Percentiles rank a stretch among this genome's conserved stretches.
These are phyloP conservation scores for Gobiocypris rarus DNA, from an alignment of 2,113 vertebrate genomes.

Conservation along the genomic window DNA sequence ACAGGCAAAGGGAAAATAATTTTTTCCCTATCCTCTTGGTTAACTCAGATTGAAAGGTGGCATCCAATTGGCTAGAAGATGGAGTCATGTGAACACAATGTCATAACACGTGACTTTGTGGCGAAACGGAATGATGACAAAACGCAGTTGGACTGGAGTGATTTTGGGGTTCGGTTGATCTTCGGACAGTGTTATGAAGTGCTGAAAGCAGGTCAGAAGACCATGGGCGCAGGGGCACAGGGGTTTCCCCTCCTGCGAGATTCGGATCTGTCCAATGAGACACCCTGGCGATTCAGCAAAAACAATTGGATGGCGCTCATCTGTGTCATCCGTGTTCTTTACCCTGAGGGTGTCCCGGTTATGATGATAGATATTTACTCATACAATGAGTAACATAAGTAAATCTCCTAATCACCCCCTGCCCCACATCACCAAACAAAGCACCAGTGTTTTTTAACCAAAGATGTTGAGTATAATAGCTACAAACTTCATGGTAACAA, in stretches of 20 bases:
- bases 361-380: slow-evolving; percentile 31
- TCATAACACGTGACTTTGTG: slow-evolving; percentile 80
- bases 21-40: slow-evolving; percentile 73
- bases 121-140: slow-evolving; percentile 59
- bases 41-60: slow-evolving; percentile 69
- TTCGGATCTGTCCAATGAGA: slow-evolving; percentile 63
- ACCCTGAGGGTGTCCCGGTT: slow-evolving; percentile 20
- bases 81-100: slow-evolving; percentile 72
- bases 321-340: slow-evolving; percentile 58
- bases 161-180: slow-evolving; percentile 66
- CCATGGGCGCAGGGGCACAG: slow-evolving; percentile 9
- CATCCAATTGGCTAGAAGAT: slow-evolving; percentile 80
- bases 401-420: background rate
- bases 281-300: slow-evolving; percentile 68
- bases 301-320: slow-evolving; percentile 62
- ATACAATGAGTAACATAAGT: slow-evolving; percentile 9
- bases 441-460: background rate
- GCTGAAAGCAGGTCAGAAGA: slow-evolving; percentile 27
- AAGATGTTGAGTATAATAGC: background rate
- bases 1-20: slow-evolving; percentile 76
- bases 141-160: slow-evolving; percentile 71
- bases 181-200: slow-evolving; percentile 61
- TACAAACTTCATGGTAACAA: background rate
- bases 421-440: slow-evolving; percentile 7
- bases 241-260: slow-evolving; percentile 35